Evolutionary conservation across 2,113 vertebrate genomes (phyloP).

Genomic region (Polypterus senegalus): DNA sequence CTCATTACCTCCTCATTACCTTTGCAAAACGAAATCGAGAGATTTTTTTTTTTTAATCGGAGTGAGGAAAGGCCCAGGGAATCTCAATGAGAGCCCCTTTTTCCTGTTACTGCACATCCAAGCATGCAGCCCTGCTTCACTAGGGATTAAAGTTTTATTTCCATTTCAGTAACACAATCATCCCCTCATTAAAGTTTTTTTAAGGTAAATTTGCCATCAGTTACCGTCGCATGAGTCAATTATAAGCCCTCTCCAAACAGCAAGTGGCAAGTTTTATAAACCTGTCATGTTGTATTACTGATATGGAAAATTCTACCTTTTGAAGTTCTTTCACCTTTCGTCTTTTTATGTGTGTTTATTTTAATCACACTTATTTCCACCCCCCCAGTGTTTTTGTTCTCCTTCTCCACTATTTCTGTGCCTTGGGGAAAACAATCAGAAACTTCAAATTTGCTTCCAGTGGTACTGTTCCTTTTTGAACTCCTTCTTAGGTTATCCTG

Average conservation of each 20-base stretch:
- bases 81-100: slow-evolving; percentile 50
- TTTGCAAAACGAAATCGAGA: slow-evolving; percentile 70
- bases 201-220: slow-evolving; percentile 60
- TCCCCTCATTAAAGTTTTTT: slow-evolving; percentile 64
- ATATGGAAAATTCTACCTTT: slow-evolving; percentile 27
- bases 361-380: slow-evolving; percentile 27
- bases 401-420: slow-evolving; percentile 27
- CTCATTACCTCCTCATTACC: slow-evolving; percentile 92
- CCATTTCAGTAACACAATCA: slow-evolving; percentile 60
- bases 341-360: slow-evolving; percentile 25
- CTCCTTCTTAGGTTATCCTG: too few relatives aligned
- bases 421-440: slow-evolving; percentile 19
- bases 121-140: slow-evolving; percentile 58
- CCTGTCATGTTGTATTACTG: slow-evolving; percentile 37
- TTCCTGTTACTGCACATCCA: slow-evolving; percentile 66
- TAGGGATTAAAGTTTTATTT: slow-evolving; percentile 67
- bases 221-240: slow-evolving; percentile 37
- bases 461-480: not conserved
- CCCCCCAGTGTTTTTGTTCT: slow-evolving; percentile 15
- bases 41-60: slow-evolving; percentile 45
- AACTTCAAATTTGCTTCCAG: not conserved
- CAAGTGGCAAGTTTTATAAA: slow-evolving; percentile 47
- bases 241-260: slow-evolving; percentile 31
- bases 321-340: slow-evolving; percentile 18
- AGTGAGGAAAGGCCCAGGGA: slow-evolving; percentile 60